Conservation (phyloP, 2,888 invertebrate species). For the Perdita meconis region DNA sequence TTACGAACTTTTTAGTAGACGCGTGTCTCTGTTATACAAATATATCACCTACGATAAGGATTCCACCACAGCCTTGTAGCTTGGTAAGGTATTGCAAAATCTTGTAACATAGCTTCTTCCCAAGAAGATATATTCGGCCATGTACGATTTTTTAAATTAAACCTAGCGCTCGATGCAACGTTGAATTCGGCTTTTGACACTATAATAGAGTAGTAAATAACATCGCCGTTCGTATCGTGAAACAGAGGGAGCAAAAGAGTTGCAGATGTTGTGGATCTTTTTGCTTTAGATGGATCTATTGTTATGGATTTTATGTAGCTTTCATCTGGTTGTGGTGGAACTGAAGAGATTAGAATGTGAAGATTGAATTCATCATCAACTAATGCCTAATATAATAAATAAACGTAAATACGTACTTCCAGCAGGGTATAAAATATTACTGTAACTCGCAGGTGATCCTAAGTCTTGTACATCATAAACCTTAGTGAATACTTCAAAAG, state of each 20-base stretch:
- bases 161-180: slow-evolving; percentile 57
- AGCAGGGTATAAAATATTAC: slow-evolving; percentile 72
- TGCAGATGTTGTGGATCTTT: slow-evolving; percentile 75
- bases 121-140: slow-evolving; percentile 77
- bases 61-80: slow-evolving; percentile 74
- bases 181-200: slow-evolving; percentile 73
- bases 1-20: slow-evolving; percentile 14
- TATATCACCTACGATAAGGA: slow-evolving; percentile 73
- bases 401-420: slow-evolving; percentile 74
- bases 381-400: background rate
- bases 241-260: slow-evolving; percentile 79
- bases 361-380: too few species aligned
- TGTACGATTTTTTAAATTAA: slow-evolving; percentile 55
- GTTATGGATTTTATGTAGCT: slow-evolving; percentile 76
- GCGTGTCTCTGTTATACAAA: slow-evolving; percentile 11
- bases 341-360: too few species aligned
- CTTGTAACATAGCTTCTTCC: slow-evolving; percentile 75
- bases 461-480: slow-evolving; percentile 57
- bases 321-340: slow-evolving; percentile 75
- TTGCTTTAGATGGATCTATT: slow-evolving; percentile 76
- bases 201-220: slow-evolving; percentile 79
- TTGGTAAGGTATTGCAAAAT: slow-evolving; percentile 78
- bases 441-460: slow-evolving; percentile 58
- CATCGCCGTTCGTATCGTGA: slow-evolving; percentile 72
- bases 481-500: slow-evolving; percentile 72